These are phyloP conservation scores for Diploptera punctata DNA, from an alignment of 2,888 invertebrate genomes.

Conservation along the genomic window DNA sequence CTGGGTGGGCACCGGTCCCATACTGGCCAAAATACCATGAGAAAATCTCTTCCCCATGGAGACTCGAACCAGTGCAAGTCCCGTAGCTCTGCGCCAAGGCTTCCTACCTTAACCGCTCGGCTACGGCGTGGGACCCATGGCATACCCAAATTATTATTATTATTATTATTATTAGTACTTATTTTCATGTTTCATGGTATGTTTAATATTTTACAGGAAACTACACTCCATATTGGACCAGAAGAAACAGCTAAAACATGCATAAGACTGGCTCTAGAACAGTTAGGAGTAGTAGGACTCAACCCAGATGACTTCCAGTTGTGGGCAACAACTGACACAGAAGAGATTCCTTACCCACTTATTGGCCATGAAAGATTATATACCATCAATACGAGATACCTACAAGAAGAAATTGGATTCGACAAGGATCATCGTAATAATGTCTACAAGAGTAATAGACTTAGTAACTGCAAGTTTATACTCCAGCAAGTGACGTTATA, in stretches of 20 bases:
- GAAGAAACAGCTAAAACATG: constrained; percentile 75
- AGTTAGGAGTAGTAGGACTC: constrained; percentile 56
- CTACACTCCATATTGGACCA: constrained; percentile 77
- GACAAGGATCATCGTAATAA: constrained; percentile 80
- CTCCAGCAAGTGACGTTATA: too few species aligned
- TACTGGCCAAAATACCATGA: too few species aligned
- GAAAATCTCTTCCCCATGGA: too few species aligned
- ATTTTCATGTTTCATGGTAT: too few species aligned
- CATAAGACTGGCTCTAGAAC: constrained; percentile 57
- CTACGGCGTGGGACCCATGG: too few species aligned
- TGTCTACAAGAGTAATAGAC: constrained; percentile 55
- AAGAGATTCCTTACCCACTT: constrained; percentile 77
- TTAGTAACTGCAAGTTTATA: constrained; percentile 59
- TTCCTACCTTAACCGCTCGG: too few species aligned
- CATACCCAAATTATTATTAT: too few species aligned
- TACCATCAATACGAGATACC: constrained; percentile 76
- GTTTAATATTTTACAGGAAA: constrained; percentile 66
- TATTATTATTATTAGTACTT: too few species aligned
- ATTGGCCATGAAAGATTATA: constrained; percentile 85
- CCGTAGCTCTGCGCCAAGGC: too few species aligned
- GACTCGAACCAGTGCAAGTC: too few species aligned
- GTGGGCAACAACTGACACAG: constrained; percentile 76
- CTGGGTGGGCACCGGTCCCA: too few species aligned
- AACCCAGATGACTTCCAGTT: constrained; percentile 63
- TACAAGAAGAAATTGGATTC: constrained; percentile 78